Percentiles rank a stretch among this genome's conserved stretches.
Evolutionary conservation across 2,797 vertebrate species (phyloP).

Genomic region (Luscinia luscinia): DNA sequence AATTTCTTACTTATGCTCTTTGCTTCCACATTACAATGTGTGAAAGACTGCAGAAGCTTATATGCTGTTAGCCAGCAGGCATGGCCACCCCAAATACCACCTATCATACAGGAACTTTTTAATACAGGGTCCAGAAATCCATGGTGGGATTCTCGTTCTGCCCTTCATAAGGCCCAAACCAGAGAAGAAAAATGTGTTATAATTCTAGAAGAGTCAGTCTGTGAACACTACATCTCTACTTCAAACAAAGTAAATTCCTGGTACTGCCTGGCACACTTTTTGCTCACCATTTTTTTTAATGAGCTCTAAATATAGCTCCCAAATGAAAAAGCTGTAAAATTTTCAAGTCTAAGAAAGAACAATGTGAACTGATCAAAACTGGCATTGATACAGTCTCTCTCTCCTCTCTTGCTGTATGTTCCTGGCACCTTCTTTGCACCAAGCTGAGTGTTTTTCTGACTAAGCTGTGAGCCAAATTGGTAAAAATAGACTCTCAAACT

Average conservation of each 20-base stretch:
- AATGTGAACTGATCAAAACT: not conserved
- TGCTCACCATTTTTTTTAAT: not conserved
- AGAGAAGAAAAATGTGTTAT: not conserved
- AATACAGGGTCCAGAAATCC: not conserved
- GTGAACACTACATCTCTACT: not conserved
- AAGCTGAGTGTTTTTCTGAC: not conserved
- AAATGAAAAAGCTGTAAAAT: not conserved
- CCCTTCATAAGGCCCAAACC: not conserved
- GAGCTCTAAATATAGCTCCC: not conserved
- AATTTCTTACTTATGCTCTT: not conserved
- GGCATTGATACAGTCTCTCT: not conserved
- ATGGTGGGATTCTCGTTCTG: not conserved
- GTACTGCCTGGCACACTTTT: not conserved
- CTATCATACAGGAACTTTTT: not conserved
- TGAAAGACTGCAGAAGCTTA: not conserved
- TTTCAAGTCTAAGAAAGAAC: not conserved
- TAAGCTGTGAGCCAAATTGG: not conserved
- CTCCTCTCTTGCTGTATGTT: not conserved
- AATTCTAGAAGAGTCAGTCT: not conserved
- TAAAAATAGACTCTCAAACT: constrained; percentile 28
- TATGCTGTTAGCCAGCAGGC: not conserved
- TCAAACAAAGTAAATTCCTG: not conserved
- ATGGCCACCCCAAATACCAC: not conserved
- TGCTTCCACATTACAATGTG: not conserved
- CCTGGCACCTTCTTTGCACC: not conserved